Percentiles rank a stretch among this genome's conserved stretches.
phyloP scores from a whole-genome alignment of 2,888 invertebrate species.

The Platerodrilus igneus region DNA sequence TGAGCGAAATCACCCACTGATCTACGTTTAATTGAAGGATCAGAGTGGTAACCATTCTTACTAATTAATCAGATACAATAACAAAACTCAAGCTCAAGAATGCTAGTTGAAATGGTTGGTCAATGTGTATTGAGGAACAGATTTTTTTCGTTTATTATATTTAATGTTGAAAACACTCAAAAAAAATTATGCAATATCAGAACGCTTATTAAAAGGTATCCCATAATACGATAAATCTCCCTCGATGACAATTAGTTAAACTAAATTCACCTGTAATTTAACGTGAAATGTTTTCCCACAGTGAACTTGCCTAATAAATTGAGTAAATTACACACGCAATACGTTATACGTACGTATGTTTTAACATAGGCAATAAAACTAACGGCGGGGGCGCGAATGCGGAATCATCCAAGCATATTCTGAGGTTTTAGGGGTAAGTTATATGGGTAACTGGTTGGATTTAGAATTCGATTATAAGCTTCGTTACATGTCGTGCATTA shows the following conservation, averaged over 20 bases:
- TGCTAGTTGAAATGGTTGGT: too few species aligned
- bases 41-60: too few species aligned
- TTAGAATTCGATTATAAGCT: slow-evolving; percentile 31
- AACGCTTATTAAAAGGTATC: too few species aligned
- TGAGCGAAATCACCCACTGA: too few species aligned
- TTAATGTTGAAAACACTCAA: too few species aligned
- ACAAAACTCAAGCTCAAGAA: too few species aligned
- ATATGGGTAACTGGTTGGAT: slow-evolving; percentile 30
- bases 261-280: slow-evolving; percentile 25
- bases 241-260: slow-evolving; percentile 21
- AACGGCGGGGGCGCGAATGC: slow-evolving; percentile 39
- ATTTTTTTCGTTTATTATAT: too few species aligned
- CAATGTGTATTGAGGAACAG: too few species aligned
- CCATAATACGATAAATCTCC: slow-evolving; percentile 19
- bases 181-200: too few species aligned
- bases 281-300: slow-evolving; percentile 29
- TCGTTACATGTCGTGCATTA: slow-evolving; percentile 29
- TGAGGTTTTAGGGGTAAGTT: slow-evolving; percentile 26
- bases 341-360: slow-evolving; percentile 30
- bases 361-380: slow-evolving; percentile 39
- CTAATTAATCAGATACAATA: too few species aligned
- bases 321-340: slow-evolving; percentile 28
- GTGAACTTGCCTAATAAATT: slow-evolving; percentile 30
- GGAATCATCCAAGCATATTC: slow-evolving; percentile 22
- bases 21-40: too few species aligned